A percentile compares a stretch with the other conserved stretches of the same genome.
These are phyloP conservation scores for Argyrosomus japonicus DNA, from an alignment of 2,113 vertebrate genomes.

Conservation along the genomic window DNA sequence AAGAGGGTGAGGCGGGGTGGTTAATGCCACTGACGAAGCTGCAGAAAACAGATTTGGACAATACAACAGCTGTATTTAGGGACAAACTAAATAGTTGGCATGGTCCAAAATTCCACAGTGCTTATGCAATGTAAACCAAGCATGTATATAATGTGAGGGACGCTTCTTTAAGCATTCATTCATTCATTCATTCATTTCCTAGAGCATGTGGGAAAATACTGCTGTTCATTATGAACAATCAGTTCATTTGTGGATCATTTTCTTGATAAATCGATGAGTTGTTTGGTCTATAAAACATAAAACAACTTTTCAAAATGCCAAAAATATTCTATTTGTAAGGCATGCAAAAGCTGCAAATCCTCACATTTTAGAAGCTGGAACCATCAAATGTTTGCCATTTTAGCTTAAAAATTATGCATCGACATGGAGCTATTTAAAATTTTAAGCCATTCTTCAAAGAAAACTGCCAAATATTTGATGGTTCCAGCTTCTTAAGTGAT, in stretches of 20 bases:
- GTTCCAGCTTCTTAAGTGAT: neutral
- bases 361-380: neutral
- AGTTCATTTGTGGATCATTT: neutral
- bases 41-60: constrained; percentile 59
- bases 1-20: constrained; percentile 3
- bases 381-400: no score
- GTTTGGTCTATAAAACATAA: neutral
- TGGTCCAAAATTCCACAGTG: constrained; percentile 37
- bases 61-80: constrained; percentile 44
- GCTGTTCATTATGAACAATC: neutral
- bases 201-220: neutral
- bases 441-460: neutral
- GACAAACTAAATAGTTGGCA: constrained; percentile 24
- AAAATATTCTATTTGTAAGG: neutral
- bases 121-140: constrained; percentile 41
- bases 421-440: no score
- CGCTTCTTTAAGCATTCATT: constrained; percentile 9
- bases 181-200: constrained; percentile 8
- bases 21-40: constrained; percentile 39
- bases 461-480: neutral
- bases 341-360: no score
- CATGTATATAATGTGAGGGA: constrained; percentile 7
- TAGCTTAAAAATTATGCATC: no score
- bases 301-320: neutral
- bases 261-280: neutral